Conservation (phyloP, 1,140 invertebrate species). For the Eubasilissa regina region DNA sequence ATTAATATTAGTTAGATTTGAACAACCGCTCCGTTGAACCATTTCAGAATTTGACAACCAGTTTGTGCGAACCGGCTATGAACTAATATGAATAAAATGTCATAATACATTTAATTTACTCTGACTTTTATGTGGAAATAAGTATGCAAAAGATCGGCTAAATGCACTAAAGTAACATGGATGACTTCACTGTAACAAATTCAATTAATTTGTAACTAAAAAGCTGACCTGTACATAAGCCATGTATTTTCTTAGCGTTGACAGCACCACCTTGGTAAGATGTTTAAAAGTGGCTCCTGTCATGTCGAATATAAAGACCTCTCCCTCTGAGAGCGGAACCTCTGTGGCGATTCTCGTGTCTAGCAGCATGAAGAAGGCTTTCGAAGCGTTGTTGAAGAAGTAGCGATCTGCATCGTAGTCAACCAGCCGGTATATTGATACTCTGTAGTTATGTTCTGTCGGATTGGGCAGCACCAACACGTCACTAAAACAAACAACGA, state of each 20-base stretch:
- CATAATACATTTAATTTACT: no score
- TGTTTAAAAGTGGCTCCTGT: slow-evolving; percentile 76
- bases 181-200: no score
- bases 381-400: slow-evolving; percentile 78
- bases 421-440: slow-evolving; percentile 76
- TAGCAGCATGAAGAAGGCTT: slow-evolving; percentile 80
- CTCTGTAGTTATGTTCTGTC: slow-evolving; percentile 73
- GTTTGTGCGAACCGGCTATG: no score
- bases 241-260: slow-evolving; percentile 78
- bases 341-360: slow-evolving; percentile 77
- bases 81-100: no score
- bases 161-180: no score
- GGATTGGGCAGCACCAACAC: slow-evolving; percentile 74
- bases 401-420: slow-evolving; percentile 77
- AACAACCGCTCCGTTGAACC: no score
- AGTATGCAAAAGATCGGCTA: no score
- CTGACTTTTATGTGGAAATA: no score
- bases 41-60: no score
- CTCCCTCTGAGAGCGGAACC: slow-evolving; percentile 73
- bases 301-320: slow-evolving; percentile 82
- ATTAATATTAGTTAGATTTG: no score
- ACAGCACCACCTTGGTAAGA: slow-evolving; percentile 76
- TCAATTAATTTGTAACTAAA: background rate
- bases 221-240: slow-evolving; percentile 74
- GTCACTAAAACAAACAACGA: slow-evolving; percentile 70